Base-by-base conservation (phyloP, 2,113 vertebrate species). In the Microcebus murinus region DNA sequence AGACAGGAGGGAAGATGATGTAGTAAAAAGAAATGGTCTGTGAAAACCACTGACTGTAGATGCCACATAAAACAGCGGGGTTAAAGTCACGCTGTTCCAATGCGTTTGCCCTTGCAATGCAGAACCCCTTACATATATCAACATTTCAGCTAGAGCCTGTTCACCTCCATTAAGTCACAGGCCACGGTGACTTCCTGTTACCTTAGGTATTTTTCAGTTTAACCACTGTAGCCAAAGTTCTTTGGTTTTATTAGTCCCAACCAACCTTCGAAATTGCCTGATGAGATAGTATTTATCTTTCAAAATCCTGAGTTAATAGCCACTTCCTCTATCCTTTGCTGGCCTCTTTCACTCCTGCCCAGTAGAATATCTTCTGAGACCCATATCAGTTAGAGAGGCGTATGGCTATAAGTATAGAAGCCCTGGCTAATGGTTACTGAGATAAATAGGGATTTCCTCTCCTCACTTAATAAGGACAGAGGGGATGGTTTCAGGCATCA, bases 21-120 rank as follows among this genome's bases (percentile, higher is more conserved):
- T 88, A 79, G 85, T 96, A 77, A 96, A 93, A 91, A 42, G 96
- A 97, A 97, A 90, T 94, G 90, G 81, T 82, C 95, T 95, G 85
- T 94, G 90, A 96, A 96, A 97, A 96, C 86, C 7, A 6, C 87
- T 93, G 94, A 95, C 92, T 89, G 34, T 55, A 61, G 45, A 82
- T 29, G 36, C 94, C 79, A 80, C 87, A 77, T 91, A 76, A 80
- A 97, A 86, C 88, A 84, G 79, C 48, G 7, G 79, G 57, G 92
- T 82, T 88, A 77, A 52, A 50, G 31, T 91, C 6, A 3, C n/a
- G 20, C 94, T 15, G 3, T 91, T 96, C 71, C 82, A 14, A 87
- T 36, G 36, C 57, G 50, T 95, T 95, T 86, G 74, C 57, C 80
- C 57, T 74, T 36, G 76, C 2, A 8, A 63, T 76, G 91, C 25